These are phyloP conservation scores for Zeus faber DNA, from an alignment of 2,113 vertebrate species.

Conservation along the genomic window DNA sequence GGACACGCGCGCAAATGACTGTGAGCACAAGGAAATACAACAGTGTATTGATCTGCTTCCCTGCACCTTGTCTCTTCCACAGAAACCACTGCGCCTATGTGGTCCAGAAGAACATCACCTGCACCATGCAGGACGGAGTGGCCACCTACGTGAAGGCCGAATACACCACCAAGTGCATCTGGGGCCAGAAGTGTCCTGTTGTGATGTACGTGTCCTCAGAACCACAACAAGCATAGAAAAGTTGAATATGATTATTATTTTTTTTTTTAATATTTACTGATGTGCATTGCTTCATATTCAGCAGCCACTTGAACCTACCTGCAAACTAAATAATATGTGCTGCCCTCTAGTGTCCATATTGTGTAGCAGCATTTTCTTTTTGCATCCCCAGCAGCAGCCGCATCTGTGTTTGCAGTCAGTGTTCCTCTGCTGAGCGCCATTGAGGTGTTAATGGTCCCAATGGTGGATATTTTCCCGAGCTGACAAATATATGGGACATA, in stretches of 20 bases:
- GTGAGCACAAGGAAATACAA: too few species aligned
- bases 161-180: slow-evolving; percentile 92
- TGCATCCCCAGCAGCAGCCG: too few species aligned
- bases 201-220: slow-evolving; percentile 81
- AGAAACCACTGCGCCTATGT: slow-evolving; percentile 95
- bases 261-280: background rate
- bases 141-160: slow-evolving; percentile 91
- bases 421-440: background rate
- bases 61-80: slow-evolving; percentile 31
- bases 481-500: too few species aligned
- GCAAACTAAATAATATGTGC: slow-evolving; percentile 11
- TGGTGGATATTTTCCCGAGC: too few species aligned
- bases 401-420: slow-evolving; percentile 4
- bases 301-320: background rate
- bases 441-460: too few species aligned
- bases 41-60: too few species aligned
- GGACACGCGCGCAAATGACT: too few species aligned
- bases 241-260: background rate
- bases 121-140: slow-evolving; percentile 86
- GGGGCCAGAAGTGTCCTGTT: slow-evolving; percentile 92
- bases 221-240: background rate
- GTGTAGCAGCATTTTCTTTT: background rate
- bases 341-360: slow-evolving; percentile 60
- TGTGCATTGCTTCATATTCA: background rate
- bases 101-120: slow-evolving; percentile 92